A percentile compares a stretch with the other conserved stretches of the same genome.
These are phyloP conservation scores for Coluber constrictor DNA, from an alignment of 2,797 vertebrate species.

Conservation along the genomic window DNA sequence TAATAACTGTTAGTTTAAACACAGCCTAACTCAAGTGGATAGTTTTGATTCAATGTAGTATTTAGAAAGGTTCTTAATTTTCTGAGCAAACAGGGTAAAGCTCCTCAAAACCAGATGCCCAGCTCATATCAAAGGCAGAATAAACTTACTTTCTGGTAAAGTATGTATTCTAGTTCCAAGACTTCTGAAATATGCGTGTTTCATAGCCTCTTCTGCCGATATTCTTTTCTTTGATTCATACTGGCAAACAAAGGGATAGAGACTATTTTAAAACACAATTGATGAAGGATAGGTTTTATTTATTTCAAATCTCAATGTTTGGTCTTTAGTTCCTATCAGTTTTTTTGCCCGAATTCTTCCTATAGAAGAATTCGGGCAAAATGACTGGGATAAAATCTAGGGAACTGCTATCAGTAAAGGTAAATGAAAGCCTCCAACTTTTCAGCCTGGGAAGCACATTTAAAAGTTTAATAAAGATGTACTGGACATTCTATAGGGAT, in stretches of 20 bases:
- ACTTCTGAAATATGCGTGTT: conserved; percentile 93
- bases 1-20: not conserved
- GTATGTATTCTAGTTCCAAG: conserved; percentile 87
- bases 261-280: not conserved
- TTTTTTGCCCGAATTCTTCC: too few relatives aligned
- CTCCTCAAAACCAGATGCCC: not conserved
- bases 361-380: not conserved
- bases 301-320: not conserved
- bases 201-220: conserved; percentile 97
- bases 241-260: conserved; percentile 67
- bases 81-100: not conserved
- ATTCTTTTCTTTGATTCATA: conserved; percentile 97
- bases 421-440: not conserved
- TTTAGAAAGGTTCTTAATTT: not conserved
- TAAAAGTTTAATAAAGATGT: not conserved
- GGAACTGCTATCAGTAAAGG: not conserved
- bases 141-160: conserved; percentile 89
- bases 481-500: not conserved
- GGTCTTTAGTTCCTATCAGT: not conserved
- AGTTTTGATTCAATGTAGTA: not conserved
- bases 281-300: not conserved
- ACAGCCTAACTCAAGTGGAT: not conserved
- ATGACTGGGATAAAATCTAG: not conserved
- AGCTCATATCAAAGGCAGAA: not conserved
- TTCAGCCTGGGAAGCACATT: not conserved